phyloP scores from a whole-genome alignment of 1,140 invertebrate species.

The Philopotamus ludificatus region DNA sequence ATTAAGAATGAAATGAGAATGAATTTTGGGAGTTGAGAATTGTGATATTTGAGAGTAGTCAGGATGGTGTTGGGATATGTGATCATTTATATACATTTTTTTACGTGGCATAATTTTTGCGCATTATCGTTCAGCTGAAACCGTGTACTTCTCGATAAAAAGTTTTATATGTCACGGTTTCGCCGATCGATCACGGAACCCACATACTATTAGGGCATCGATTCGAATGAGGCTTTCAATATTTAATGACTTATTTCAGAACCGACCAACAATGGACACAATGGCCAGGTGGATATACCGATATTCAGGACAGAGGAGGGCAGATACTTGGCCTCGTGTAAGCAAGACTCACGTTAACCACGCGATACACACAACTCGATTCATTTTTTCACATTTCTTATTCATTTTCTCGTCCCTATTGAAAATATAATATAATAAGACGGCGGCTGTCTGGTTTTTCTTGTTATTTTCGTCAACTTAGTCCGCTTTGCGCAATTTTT shows the following conservation, averaged over 20 bases:
- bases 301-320: slow-evolving; percentile 80
- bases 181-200: slow-evolving; percentile 19
- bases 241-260: slow-evolving; percentile 39
- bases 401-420: no score
- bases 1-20: no score
- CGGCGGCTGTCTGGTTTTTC: no score
- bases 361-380: background rate
- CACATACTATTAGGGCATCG: slow-evolving; percentile 22
- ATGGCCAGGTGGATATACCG: slow-evolving; percentile 66
- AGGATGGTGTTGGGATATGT: no score
- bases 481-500: background rate
- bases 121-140: no score
- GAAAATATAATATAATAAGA: no score
- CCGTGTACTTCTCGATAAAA: no score
- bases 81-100: no score
- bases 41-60: no score
- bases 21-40: no score
- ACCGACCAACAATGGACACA: slow-evolving; percentile 49
- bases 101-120: no score
- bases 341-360: slow-evolving; percentile 45
- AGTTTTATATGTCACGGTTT: slow-evolving; percentile 15
- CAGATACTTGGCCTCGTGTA: slow-evolving; percentile 77
- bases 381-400: background rate
- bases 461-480: no score
- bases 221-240: slow-evolving; percentile 31